Conservation (phyloP, 2,888 invertebrate genomes). For the Bellardia bayeri region DNA sequence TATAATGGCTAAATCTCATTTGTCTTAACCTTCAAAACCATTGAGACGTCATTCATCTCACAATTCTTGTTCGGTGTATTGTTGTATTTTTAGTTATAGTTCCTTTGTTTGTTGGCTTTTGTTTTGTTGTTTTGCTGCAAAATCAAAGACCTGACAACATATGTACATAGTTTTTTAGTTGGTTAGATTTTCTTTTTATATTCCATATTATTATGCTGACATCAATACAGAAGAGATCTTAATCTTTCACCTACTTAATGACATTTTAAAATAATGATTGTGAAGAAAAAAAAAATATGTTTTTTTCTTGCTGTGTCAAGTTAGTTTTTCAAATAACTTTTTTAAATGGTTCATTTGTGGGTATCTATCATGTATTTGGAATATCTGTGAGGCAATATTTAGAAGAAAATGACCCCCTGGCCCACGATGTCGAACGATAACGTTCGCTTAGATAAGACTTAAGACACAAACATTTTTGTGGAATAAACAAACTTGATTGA, state of each 20-base stretch:
- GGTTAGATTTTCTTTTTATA: not conserved
- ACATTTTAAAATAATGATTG: constrained; percentile 31
- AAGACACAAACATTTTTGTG: no score
- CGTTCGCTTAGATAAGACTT: no score
- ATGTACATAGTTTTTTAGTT: not conserved
- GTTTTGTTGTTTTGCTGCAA: not conserved
- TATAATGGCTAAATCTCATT: constrained; percentile 61
- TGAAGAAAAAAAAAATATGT: not conserved
- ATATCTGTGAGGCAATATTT: not conserved
- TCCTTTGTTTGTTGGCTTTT: constrained; percentile 1
- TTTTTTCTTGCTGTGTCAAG: not conserved
- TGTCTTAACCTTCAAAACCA: constrained; percentile 69
- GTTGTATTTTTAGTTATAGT: constrained; percentile 2
- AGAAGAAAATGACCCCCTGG: not conserved
- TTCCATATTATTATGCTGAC: constrained; percentile 1
- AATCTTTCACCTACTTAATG: constrained; percentile 42
- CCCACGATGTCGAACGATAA: no score
- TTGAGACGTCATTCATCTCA: constrained; percentile 65
- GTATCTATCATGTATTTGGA: not conserved
- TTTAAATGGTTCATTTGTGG: not conserved
- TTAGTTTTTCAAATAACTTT: not conserved
- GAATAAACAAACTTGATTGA: no score
- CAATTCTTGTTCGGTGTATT: constrained; percentile 42
- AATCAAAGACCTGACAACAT: not conserved
- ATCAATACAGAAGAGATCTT: constrained; percentile 21